A percentile compares a stretch with the other conserved stretches of the same genome.
Conservation (phyloP, 2,113 vertebrate genomes). For the Centrocercus urophasianus region DNA sequence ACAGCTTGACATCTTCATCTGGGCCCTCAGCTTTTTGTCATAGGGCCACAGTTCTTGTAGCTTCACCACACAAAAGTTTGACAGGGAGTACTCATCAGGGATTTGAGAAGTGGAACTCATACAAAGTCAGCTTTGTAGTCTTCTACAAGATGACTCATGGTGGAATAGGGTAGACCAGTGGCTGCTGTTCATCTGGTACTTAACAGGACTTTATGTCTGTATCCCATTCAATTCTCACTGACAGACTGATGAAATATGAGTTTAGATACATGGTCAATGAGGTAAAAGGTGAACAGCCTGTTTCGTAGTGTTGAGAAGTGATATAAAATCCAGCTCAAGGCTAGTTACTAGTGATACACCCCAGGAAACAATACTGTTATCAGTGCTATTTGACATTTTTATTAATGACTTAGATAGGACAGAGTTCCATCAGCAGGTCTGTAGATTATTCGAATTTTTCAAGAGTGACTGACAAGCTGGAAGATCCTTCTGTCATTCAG, state of each 20-base stretch:
- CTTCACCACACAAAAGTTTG: too few relatives aligned
- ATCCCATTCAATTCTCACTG: neutral
- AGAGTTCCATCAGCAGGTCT: neutral
- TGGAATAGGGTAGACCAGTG: neutral
- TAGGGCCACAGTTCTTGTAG: too few relatives aligned
- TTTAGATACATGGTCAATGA: neutral
- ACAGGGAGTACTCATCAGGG: too few relatives aligned
- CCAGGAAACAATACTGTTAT: neutral
- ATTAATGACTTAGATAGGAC: neutral
- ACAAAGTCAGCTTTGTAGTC: neutral
- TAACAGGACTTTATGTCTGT: neutral
- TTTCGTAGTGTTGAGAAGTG: fast-evolving
- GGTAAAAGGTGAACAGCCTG: neutral
- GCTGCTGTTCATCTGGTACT: neutral
- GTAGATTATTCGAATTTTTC: neutral
- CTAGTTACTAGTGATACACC: neutral
- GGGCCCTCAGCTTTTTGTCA: too few relatives aligned
- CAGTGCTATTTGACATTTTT: neutral
- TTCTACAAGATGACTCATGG: neutral
- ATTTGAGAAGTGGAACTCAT: neutral
- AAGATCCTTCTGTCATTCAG: neutral
- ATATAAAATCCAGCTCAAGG: neutral
- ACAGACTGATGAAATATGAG: neutral
- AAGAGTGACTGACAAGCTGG: neutral
- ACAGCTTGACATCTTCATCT: too few relatives aligned